Conservation (phyloP, 2,113 vertebrate genomes). For the Muscicapa adusta region DNA sequence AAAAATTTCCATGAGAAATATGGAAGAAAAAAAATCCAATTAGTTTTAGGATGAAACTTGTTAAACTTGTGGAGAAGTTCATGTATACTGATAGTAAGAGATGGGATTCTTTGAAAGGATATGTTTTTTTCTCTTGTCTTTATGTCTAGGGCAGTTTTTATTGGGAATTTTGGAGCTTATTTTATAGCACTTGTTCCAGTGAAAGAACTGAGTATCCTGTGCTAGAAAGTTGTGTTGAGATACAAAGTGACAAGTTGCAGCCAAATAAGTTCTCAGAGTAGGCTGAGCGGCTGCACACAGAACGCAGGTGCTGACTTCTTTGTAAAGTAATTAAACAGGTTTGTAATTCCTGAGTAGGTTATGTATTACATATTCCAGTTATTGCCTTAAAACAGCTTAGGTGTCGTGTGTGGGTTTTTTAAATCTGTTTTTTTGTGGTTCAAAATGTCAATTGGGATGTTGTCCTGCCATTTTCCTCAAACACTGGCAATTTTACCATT, state of each 20-base stretch:
- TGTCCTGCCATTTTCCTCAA: not conserved
- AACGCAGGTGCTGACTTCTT: not conserved
- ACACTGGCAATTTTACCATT: not conserved
- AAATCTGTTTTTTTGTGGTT: not conserved
- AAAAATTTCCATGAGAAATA: not conserved
- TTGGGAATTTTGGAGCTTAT: not conserved
- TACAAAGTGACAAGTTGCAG: not conserved
- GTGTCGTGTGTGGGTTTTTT: fast-evolving
- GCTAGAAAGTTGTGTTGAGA: not conserved
- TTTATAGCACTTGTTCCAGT: not conserved
- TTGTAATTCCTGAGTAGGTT: not conserved
- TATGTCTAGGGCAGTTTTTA: not conserved
- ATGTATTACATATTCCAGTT: not conserved
- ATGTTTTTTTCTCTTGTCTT: not conserved
- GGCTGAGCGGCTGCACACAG: not conserved
- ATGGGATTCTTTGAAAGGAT: not conserved
- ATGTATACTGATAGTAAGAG: not conserved
- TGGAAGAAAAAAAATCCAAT: not conserved
- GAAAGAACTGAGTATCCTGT: not conserved
- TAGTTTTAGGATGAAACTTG: not conserved
- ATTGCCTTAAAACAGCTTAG: fast-evolving
- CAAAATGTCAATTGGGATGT: not conserved
- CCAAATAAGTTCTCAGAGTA: not conserved
- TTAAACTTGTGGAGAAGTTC: not conserved
- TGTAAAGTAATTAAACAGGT: not conserved